Conservation (phyloP, 2,113 vertebrate species). For the Tylochromis polylepis region DNA sequence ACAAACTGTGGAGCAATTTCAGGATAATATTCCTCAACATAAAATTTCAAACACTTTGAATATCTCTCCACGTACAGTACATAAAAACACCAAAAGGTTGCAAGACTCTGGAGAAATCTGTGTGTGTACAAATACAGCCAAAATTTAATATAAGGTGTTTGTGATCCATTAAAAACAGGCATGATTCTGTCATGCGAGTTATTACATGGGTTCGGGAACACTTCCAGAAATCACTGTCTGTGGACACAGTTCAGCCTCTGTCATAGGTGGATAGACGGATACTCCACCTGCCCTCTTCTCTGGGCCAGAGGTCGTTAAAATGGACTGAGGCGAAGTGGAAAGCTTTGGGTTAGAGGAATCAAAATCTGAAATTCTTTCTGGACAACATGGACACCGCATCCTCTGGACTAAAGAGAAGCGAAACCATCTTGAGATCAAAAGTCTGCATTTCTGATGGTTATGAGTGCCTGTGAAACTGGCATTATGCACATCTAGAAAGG, state of each 20-base stretch:
- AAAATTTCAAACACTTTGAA: neutral
- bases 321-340: neutral
- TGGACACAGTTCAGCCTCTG: neutral
- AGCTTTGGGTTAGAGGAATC: neutral
- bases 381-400: too few relatives aligned
- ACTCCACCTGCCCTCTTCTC: neutral
- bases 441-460: too few relatives aligned
- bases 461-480: neutral
- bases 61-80: neutral
- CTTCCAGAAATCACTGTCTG: neutral
- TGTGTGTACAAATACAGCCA: neutral
- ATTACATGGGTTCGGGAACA: accelerated
- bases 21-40: neutral
- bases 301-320: neutral
- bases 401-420: too few relatives aligned
- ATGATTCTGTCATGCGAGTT: neutral
- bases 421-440: too few relatives aligned
- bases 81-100: neutral
- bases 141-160: neutral
- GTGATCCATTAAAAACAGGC: neutral
- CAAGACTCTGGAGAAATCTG: neutral
- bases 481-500: neutral
- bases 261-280: neutral
- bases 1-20: accelerated
- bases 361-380: accelerated